Conservation (phyloP, 2,113 vertebrate species). For the Erpornis zantholeuca region DNA sequence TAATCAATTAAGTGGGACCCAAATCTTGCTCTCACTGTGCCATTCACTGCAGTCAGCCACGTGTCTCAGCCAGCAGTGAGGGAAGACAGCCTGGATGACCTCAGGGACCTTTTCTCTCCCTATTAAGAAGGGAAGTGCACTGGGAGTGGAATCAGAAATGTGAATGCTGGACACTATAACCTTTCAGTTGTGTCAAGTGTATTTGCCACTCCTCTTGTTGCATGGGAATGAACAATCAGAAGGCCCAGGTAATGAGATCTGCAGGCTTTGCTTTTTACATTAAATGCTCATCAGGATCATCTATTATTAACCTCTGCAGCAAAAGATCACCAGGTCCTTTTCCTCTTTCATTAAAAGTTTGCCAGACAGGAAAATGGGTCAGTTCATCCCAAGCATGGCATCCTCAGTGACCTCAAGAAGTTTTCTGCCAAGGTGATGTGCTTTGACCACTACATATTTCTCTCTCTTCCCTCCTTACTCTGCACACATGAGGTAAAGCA, state of each 20-base stretch:
- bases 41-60: accelerated
- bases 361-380: background rate
- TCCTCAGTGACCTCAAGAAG: background rate
- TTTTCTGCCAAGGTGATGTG: background rate
- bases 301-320: background rate
- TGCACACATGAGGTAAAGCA: background rate
- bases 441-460: background rate
- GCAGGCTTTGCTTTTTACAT: background rate
- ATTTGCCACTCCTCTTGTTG: background rate
- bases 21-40: background rate
- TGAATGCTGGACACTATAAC: background rate
- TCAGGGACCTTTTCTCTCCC: background rate
- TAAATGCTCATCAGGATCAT: background rate
- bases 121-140: background rate
- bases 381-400: background rate
- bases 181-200: background rate
- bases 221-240: accelerated
- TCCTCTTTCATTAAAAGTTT: background rate
- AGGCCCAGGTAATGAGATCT: background rate
- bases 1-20: background rate
- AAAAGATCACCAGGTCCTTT: background rate
- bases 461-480: background rate
- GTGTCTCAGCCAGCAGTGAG: background rate
- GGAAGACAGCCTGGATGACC: background rate
- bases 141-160: background rate